Evolutionary conservation across 2,113 vertebrate genomes (phyloP), one percentile per base, ranked within the genome.

Genomic region (Sinosuthora webbiana): DNA sequence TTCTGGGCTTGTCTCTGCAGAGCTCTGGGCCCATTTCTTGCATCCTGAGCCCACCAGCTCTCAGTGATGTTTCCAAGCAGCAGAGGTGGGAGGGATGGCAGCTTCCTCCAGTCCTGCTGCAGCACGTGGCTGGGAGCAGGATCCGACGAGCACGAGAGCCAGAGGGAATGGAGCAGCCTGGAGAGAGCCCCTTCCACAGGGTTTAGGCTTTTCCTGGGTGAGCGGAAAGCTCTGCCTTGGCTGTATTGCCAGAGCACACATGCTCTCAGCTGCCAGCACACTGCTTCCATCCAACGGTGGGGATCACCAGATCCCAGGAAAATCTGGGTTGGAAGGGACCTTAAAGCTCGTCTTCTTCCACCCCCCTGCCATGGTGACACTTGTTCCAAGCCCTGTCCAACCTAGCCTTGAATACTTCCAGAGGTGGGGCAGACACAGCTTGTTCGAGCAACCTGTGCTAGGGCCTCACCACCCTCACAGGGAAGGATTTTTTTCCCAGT

Each of bases 121-220:
- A 21, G 80, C 93, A 71, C 31, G 3, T 31, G 89, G 55, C 63
- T 25, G 82, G 69, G 82, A 92, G 59, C 0, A 0, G 76, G 69
- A 35, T 39, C 2, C 0, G 18, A 33, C 0, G 1, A 20, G 87
- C 15, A 6, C 0, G 1, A 37, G 30, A 70, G 49, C 45, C 52
- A 2, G 30, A 0, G 44, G 27, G 30, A 27, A 14, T 3, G 39
- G 69, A 68, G 42, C 30, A 27, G 37, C 35, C 42, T 59, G 85
- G 15, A 42, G 67, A 63, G 47, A 76, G 33, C 6, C 21, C 50
- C 20, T 23, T 79, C 8, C 15, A 1, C 3, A 3, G 31, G 33
- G 6, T 2, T 42, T 8, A 20, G 44, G 8, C 6, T 52, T n/a
- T 19, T 53, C 12, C 52, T 3, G 7, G n/a, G 15, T 10, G 59